Conservation (phyloP, 2,797 vertebrate genomes). For the Chaetophractus vellerosus region DNA sequence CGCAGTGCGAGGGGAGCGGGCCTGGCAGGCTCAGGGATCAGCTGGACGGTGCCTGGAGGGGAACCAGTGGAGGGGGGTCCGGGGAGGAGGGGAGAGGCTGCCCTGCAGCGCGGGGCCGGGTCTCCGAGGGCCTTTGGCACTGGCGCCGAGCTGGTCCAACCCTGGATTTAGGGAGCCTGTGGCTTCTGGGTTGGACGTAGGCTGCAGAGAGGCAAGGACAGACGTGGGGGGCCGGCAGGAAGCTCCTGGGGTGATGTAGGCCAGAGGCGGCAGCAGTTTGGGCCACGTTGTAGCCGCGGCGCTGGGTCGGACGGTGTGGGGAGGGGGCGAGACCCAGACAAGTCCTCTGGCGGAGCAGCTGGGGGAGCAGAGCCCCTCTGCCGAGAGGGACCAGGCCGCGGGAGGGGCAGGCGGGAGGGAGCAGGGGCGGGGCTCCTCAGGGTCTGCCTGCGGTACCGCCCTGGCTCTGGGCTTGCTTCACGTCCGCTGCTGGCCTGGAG, state of each 20-base stretch:
- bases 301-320: too few species aligned
- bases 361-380: background rate
- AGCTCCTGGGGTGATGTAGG: background rate
- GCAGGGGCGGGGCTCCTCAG: background rate
- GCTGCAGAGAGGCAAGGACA: background rate
- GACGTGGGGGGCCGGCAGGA: background rate
- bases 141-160: background rate
- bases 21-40: conserved; percentile 44
- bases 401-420: background rate
- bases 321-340: background rate
- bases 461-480: background rate
- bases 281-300: background rate
- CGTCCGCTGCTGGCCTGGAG: background rate
- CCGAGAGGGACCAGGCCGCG: background rate
- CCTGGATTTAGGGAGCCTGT: background rate
- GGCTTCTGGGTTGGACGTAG: conserved; percentile 41
- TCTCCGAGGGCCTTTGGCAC: background rate
- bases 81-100: background rate
- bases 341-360: background rate
- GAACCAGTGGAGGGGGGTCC: too few species aligned
- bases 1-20: background rate
- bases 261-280: background rate
- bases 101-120: background rate
- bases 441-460: background rate
- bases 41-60: background rate